phyloP scores from a whole-genome alignment of 2,797 vertebrate species.

The Poeciliopsis turneri region DNA sequence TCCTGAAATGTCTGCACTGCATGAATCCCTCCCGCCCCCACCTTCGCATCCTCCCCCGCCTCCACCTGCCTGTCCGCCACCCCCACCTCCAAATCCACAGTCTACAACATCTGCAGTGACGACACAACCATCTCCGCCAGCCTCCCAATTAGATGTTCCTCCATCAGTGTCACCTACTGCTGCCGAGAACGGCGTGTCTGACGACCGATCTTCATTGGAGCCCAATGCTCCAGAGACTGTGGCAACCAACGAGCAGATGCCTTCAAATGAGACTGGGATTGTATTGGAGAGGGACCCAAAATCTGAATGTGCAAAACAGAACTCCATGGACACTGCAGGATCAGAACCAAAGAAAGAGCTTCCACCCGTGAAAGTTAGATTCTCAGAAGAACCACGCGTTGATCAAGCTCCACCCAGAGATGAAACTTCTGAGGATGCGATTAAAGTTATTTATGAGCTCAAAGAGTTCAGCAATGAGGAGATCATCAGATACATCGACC shows the following conservation, averaged over 20 bases:
- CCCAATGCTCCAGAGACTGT: conserved; percentile 9
- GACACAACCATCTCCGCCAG: conserved; percentile 20
- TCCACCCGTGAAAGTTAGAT: conserved; percentile 48
- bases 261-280: conserved; percentile 31
- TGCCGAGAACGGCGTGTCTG: conserved; percentile 19
- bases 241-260: conserved; percentile 20
- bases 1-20: conserved; percentile 58
- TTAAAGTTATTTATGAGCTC: conserved; percentile 88
- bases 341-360: conserved; percentile 35
- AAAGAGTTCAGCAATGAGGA: conserved; percentile 96
- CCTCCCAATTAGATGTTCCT: conserved; percentile 22
- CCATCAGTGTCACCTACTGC: conserved; percentile 25
- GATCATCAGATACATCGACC: conserved; percentile 94
- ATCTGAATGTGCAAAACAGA: conserved; percentile 16
- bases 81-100: conserved; percentile 31
- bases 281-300: conserved; percentile 24
- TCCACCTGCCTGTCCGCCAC: conserved; percentile 43
- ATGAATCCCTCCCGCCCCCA: conserved; percentile 55
- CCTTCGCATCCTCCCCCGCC: conserved; percentile 68
- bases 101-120: conserved; percentile 18
- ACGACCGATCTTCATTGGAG: conserved; percentile 18
- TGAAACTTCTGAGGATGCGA: conserved; percentile 74
- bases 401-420: conserved; percentile 48
- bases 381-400: conserved; percentile 50
- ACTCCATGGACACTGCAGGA: conserved; percentile 22